Base-by-base conservation (phyloP, 2,797 vertebrate species). In the Xiphophorus birchmanni region DNA sequence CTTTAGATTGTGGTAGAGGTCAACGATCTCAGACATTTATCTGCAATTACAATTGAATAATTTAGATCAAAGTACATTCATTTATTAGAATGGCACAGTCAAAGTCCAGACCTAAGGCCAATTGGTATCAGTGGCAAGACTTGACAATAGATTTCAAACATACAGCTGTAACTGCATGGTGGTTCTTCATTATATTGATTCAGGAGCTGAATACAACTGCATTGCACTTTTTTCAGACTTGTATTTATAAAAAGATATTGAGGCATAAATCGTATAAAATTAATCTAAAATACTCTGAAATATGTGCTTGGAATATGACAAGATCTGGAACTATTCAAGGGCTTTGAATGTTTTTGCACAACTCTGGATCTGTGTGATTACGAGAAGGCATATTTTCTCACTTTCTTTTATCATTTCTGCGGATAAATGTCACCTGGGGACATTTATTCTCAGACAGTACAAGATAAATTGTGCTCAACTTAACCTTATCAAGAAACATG, bases 381-480 rank as follows among this genome's bases (percentile, higher is more conserved):
- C 13, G 8, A 29, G 69, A 37, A 47, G 10, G 37, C 37, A 35
- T 37, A 67, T 77, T 69, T 65, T 13, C 45, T 21, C 45, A 45
- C 5, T 52, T 71, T 17, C 6, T 21, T 77, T 67, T n/a, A 8
- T 79, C 35, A 6, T 67, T 77, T 71, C 69, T 58, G 77, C 35
- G 42, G 17, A 76, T 63, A 45, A 77, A 48, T 29, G 35, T 83
- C 80, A 17, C 45, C 74, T 74, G 32, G 1, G 67, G 58, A 78
- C 45, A 76, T 76, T 75, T 60, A 65, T 73, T 71, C 73, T 74
- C 47, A 48, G 45, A 74, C 73, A 40, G 58, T 42, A 52, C 58
- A 81, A 60, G 48, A 75, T 37, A 71, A 78, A 56, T 78, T 52
- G 26, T 56, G 35, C 1, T 75, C 45, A 79, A 44, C 35, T 52